A percentile compares a stretch with the other conserved stretches of the same genome.
Conservation (phyloP, 1,140 invertebrate genomes). For the Heterodera schachtii region DNA sequence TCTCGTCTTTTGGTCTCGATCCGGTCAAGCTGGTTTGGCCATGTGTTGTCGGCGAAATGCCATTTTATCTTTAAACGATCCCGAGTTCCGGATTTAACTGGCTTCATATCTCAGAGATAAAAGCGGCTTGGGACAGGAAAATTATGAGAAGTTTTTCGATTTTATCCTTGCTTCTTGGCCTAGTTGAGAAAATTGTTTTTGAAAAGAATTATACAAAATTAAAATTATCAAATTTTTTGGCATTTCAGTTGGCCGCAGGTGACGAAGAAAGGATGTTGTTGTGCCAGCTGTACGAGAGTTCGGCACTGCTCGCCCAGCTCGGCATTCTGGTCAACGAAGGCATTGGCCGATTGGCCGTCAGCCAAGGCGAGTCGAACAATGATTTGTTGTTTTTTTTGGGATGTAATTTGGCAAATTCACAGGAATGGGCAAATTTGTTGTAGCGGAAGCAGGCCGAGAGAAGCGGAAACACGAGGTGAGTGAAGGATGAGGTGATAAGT, state of each 20-base stretch:
- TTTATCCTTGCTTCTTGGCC: no score
- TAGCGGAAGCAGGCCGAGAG: slow-evolving; percentile 32
- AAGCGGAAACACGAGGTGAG: slow-evolving; percentile 59
- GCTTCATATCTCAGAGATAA: no score
- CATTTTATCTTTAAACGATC: no score
- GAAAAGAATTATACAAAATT: no score
- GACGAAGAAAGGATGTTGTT: slow-evolving; percentile 57
- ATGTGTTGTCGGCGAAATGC: no score
- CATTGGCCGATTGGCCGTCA: slow-evolving; percentile 56
- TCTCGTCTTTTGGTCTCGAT: no score
- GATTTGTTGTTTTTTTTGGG: not conserved
- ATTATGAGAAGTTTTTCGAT: no score
- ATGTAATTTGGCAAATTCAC: not conserved
- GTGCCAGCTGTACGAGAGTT: slow-evolving; percentile 60
- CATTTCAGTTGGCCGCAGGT: slow-evolving; percentile 27
- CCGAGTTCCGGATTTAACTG: not conserved
- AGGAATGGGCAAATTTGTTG: slow-evolving; percentile 9
- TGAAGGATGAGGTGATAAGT: not conserved
- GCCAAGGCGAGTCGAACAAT: slow-evolving; percentile 46
- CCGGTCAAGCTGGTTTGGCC: no score
- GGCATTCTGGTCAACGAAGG: slow-evolving; percentile 60
- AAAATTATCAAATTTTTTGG: slow-evolving; percentile 1
- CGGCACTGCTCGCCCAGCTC: slow-evolving; percentile 54
- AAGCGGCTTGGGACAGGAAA: no score
- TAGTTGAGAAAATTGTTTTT: no score